These are phyloP conservation scores for Centruroides sculpturatus DNA, from an alignment of 1,140 invertebrate genomes.

Conservation along the genomic window DNA sequence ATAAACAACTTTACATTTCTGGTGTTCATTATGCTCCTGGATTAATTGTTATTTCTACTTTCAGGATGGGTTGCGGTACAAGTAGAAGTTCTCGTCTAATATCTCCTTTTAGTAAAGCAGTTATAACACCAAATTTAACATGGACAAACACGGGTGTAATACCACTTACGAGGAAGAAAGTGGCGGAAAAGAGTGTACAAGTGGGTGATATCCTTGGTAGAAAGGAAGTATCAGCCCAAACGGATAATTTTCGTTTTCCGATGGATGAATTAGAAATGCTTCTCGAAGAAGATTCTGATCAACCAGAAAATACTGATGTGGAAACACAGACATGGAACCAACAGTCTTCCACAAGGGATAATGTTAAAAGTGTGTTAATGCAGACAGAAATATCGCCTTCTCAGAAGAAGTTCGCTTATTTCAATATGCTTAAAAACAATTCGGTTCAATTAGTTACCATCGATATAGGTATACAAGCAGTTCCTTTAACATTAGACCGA, in stretches of 20 bases:
- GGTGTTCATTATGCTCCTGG: too few relatives aligned
- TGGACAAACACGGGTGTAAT: constrained; percentile 2
- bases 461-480: constrained; percentile 16
- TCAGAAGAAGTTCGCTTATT: too few relatives aligned
- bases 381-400: constrained; percentile 6
- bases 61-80: constrained; percentile 13
- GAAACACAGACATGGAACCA: constrained; percentile 10
- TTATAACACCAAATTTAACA: not conserved
- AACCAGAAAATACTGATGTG: constrained; percentile 13
- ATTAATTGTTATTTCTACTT: not conserved
- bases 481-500: constrained; percentile 7
- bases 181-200: not conserved
- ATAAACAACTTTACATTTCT: too few relatives aligned
- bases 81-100: constrained; percentile 11
- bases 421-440: too few relatives aligned
- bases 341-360: constrained; percentile 1
- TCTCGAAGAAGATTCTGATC: constrained; percentile 3
- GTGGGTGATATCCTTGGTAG: not conserved
- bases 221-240: constrained; percentile 3
- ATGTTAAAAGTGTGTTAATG: constrained; percentile 14
- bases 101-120: constrained; percentile 15
- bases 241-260: constrained; percentile 7
- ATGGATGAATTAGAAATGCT: constrained; percentile 10
- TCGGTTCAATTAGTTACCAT: not conserved
- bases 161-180: too few relatives aligned